phyloP scores from a whole-genome alignment of 2,113 vertebrate genomes.

The Pungitius pungitius region DNA sequence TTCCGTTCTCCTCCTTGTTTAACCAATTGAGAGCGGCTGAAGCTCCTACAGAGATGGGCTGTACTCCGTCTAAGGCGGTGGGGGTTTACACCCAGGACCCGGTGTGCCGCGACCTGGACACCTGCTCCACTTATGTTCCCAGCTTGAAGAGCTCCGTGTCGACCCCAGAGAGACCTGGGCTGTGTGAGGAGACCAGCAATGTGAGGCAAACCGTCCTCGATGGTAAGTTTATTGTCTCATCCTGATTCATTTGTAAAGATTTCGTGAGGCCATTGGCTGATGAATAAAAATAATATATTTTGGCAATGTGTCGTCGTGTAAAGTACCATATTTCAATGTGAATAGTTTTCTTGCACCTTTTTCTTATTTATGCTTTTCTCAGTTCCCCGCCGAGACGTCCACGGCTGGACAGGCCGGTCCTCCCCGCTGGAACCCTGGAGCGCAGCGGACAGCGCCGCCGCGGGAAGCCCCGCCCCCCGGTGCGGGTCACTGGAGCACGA shows the following conservation, averaged over 20 bases:
- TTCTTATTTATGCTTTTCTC: neutral
- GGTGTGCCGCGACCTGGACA: slow-evolving; percentile 77
- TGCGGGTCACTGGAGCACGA: slow-evolving; percentile 5
- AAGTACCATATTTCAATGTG: neutral
- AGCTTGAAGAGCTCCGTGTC: slow-evolving; percentile 75
- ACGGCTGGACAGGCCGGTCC: slow-evolving; percentile 53
- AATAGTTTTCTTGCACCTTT: neutral
- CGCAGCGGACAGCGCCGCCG: neutral
- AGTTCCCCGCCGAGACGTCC: slow-evolving; percentile 71
- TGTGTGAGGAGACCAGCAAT: slow-evolving; percentile 55
- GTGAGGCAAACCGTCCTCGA: slow-evolving; percentile 69
- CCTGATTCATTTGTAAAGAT: neutral
- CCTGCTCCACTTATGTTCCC: slow-evolving; percentile 78
- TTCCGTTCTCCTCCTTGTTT: neutral
- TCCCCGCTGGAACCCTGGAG: slow-evolving; percentile 56
- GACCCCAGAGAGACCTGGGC: slow-evolving; percentile 67
- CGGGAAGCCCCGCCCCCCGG: slow-evolving; percentile 32
- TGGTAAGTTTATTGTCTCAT: slow-evolving; percentile 70
- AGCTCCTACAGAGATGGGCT: slow-evolving; percentile 72
- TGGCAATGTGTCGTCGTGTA: no score
- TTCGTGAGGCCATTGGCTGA: neutral
- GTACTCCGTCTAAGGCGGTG: slow-evolving; percentile 78
- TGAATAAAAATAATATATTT: neutral
- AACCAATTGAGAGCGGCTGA: slow-evolving; percentile 24
- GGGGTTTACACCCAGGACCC: slow-evolving; percentile 70